Base-by-base conservation (phyloP, 2,797 vertebrate genomes). In the Crax fasciolata region DNA sequence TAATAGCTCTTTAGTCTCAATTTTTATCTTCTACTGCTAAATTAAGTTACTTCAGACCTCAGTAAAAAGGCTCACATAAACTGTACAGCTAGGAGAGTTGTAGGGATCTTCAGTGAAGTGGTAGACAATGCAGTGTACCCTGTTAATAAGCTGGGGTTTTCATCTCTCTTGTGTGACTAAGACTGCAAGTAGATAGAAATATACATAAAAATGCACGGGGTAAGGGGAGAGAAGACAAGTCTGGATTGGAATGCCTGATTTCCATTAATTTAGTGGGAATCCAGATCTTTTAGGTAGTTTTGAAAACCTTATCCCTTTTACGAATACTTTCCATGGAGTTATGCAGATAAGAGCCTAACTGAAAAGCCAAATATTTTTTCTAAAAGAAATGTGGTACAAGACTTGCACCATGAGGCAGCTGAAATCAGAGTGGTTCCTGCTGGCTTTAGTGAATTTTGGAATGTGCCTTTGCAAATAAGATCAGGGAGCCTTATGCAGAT, bases 1-100 rank as follows among this genome's bases (percentile, higher is more conserved):
- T 27, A 68, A 85, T 87, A 85, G 32, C 54, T 85, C 59, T 91
- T 57, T 90, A 79, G 75, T 89, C 73, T 83, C 58, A 12, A 4
- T 49, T 78, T 85, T 74, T 70, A 80, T 94, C 82, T 94, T 85
- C 38, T 27, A 43, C 61, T 74, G 52, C 49, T 89, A 85, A 91
- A 93, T 95, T 95, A 90, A 38, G 67, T 54, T 96, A 49, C 30
- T 85, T 92, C 78, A 89, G 74, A 84, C 51, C 24, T 90, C 74
- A n/a, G 57, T 90, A 89, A 81, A 13, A 57, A 57, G 11, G n/a
- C 44, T 87, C 25, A 20, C 0, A 1, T 65, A 77, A 93, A 92
- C 84, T 4, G 9, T 23, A 65, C 62, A 74, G 58, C 57, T 92
- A 73, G 61, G 57, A 76, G 41, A 80, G 17, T 61, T 91, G 20